These are phyloP conservation scores for Phoebastria nigripes DNA, from an alignment of 2,797 vertebrate species.

Conservation along the genomic window DNA sequence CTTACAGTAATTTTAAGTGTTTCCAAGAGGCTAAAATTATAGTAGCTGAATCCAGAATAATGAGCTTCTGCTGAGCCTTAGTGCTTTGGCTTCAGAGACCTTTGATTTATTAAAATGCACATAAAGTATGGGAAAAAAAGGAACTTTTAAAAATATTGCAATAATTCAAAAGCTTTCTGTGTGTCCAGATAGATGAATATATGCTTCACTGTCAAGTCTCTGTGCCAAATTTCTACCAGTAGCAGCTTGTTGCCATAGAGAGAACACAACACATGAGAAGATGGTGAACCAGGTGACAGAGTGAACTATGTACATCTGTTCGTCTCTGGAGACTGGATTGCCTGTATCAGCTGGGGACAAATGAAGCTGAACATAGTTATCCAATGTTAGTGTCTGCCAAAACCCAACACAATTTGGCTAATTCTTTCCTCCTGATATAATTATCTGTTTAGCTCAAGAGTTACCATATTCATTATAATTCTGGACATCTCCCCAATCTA, in stretches of 20 bases:
- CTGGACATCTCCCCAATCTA: slow-evolving; percentile 49
- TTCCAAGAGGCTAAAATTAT: neutral
- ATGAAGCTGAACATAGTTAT: neutral
- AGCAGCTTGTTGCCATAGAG: neutral
- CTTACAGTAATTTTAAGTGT: neutral
- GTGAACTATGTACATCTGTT: neutral
- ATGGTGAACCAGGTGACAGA: neutral
- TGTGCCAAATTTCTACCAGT: neutral
- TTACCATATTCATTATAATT: slow-evolving; percentile 47
- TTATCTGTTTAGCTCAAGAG: slow-evolving; percentile 43
- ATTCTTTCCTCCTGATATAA: slow-evolving; percentile 56
- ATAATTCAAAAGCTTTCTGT: neutral
- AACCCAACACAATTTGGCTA: slow-evolving; percentile 38
- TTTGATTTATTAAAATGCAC: neutral
- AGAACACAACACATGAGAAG: neutral
- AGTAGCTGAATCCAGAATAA: neutral
- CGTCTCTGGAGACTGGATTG: neutral
- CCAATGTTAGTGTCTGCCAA: slow-evolving; percentile 14
- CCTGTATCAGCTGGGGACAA: neutral
- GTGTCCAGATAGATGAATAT: neutral
- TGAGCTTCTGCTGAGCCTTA: neutral
- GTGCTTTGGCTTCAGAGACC: neutral
- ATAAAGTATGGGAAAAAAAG: fast-evolving
- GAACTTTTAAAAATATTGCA: neutral
- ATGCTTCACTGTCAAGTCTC: neutral